Evolutionary conservation across 1,140 invertebrate genomes (phyloP).

Genomic region (Drosophila kanapiae): DNA sequence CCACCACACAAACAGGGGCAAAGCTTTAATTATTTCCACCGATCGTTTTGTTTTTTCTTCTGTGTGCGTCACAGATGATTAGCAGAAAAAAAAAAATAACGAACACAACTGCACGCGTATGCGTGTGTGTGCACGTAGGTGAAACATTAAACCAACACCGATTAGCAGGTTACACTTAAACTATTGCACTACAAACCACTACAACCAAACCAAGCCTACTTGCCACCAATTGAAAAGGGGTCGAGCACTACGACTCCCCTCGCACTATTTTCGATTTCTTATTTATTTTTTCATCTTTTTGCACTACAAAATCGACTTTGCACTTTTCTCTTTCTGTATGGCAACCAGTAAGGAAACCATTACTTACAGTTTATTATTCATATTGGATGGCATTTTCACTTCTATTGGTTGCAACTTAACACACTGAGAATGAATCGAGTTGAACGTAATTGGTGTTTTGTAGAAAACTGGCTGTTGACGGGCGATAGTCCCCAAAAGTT

Average conservation of each 20-base stretch:
- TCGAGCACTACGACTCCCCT: constrained; percentile 38
- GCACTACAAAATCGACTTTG: constrained; percentile 83
- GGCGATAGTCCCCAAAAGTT: constrained; percentile 22
- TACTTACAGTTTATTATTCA: constrained; percentile 86
- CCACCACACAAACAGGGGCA: constrained; percentile 4
- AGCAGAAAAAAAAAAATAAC: constrained; percentile 8
- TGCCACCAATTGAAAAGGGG: constrained; percentile 75
- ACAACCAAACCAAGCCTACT: constrained; percentile 70
- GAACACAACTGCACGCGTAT: constrained; percentile 14
- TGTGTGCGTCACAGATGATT: constrained; percentile 45
- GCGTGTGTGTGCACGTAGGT: constrained; percentile 28
- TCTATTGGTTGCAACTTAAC: constrained; percentile 81
- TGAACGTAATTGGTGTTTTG: constrained; percentile 55
- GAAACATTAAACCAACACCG: constrained; percentile 60
- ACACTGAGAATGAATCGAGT: constrained; percentile 66
- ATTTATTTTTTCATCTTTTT: constrained; percentile 23
- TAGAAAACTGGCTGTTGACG: constrained; percentile 39
- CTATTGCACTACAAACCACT: constrained; percentile 71
- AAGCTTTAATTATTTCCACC: constrained; percentile 32
- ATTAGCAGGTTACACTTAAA: constrained; percentile 62
- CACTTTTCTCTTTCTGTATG: constrained; percentile 59
- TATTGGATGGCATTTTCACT: constrained; percentile 84
- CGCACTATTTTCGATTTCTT: constrained; percentile 61
- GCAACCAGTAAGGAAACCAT: constrained; percentile 45
- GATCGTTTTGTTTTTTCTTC: constrained; percentile 33